These are phyloP conservation scores for Propithecus deckenii DNA, from an alignment of 2,797 vertebrate genomes.

Conservation along the genomic window DNA sequence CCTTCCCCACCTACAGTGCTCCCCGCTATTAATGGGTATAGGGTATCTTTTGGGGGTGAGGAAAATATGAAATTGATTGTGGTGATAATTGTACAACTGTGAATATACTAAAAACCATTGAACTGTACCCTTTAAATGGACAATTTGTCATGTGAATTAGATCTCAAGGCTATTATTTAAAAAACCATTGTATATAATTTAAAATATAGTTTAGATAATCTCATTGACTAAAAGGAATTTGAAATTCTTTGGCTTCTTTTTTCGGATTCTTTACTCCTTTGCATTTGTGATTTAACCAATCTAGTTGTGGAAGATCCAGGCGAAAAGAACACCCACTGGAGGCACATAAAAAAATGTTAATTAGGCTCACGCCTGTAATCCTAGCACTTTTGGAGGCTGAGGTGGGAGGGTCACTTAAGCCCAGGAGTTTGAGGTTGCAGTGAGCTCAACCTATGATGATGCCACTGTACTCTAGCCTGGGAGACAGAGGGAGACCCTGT, in stretches of 20 bases:
- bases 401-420: background rate
- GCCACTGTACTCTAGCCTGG: background rate
- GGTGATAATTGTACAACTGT: constrained; percentile 12
- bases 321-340: background rate
- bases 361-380: background rate
- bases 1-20: too few species aligned
- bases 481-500: background rate
- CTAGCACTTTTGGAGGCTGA: background rate
- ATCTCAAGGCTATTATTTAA: constrained; percentile 9
- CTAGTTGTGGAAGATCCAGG: background rate
- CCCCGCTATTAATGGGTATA: background rate
- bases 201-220: background rate
- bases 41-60: background rate
- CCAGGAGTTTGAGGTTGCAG: background rate
- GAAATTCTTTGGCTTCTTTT: constrained; percentile 30
- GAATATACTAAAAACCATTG: background rate
- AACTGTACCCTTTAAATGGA: background rate
- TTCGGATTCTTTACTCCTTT: constrained; percentile 7
- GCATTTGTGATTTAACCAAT: background rate
- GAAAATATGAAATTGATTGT: constrained; percentile 36
- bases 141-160: background rate
- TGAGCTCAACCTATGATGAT: background rate
- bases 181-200: background rate
- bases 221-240: constrained; percentile 32
- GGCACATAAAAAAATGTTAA: background rate